Evolutionary conservation across 2,888 invertebrate species (phyloP).

Genomic region (Eristalis arbustorum): DNA sequence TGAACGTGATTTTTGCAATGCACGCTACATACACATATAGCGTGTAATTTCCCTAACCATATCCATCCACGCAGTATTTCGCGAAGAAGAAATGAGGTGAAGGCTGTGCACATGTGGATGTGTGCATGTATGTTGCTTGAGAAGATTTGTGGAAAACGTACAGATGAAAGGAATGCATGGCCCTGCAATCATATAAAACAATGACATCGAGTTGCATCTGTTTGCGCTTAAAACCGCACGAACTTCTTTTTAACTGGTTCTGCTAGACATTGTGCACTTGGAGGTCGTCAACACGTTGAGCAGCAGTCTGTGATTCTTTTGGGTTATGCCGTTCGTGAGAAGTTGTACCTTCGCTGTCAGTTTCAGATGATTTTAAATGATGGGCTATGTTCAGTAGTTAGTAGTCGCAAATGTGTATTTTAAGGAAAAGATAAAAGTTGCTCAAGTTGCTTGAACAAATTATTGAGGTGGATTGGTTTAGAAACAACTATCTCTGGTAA

Average conservation of each 20-base stretch:
- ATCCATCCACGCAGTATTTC: background rate
- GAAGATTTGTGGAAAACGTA: background rate
- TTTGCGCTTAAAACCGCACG: background rate
- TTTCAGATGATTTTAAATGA: background rate
- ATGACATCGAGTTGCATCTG: background rate
- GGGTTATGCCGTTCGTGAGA: background rate
- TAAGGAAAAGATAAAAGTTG: no score
- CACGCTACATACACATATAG: background rate
- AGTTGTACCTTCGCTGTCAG: background rate
- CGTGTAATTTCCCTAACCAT: background rate
- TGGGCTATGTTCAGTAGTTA: background rate
- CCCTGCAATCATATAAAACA: background rate
- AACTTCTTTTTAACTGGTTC: background rate
- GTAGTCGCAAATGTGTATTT: background rate
- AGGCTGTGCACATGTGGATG: background rate
- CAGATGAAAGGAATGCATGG: background rate
- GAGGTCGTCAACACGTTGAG: background rate
- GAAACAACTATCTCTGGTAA: no score
- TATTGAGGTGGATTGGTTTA: no score
- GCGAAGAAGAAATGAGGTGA: background rate
- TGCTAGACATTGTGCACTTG: background rate
- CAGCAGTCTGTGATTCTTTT: background rate
- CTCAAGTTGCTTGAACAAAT: no score
- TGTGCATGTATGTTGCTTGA: background rate
- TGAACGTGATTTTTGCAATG: background rate